Evolutionary conservation across 2,888 invertebrate species (phyloP).

Genomic region (Erebia ligea): DNA sequence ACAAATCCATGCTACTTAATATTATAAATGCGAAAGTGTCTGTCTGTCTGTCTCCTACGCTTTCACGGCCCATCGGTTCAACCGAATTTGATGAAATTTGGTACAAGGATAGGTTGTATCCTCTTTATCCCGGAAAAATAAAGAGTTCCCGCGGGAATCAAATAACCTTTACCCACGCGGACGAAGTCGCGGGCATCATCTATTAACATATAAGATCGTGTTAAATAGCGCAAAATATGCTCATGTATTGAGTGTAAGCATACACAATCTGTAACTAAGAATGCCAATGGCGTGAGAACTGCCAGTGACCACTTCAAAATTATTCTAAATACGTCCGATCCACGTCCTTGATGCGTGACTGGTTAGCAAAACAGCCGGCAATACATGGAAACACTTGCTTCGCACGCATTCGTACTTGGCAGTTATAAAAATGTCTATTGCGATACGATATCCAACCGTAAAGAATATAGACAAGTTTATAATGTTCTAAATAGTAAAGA

Average conservation of each 20-base stretch:
- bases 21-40: not conserved
- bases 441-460: conserved; percentile 29
- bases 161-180: too few species aligned
- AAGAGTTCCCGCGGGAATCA: too few species aligned
- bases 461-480: conserved; percentile 37
- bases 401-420: conserved; percentile 57
- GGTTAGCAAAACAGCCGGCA: conserved; percentile 60
- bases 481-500: conserved; percentile 7
- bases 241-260: conserved; percentile 28
- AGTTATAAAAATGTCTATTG: conserved; percentile 44
- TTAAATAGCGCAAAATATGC: conserved; percentile 14
- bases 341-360: conserved; percentile 80
- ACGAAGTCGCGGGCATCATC: not conserved
- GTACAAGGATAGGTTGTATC: too few species aligned
- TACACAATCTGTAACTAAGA: conserved; percentile 51
- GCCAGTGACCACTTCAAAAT: conserved; percentile 66
- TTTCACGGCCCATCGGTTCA: too few species aligned
- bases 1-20: not conserved
- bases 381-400: conserved; percentile 63
- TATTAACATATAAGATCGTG: not conserved
- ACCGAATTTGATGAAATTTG: too few species aligned
- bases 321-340: conserved; percentile 74
- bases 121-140: not conserved
- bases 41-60: too few species aligned
- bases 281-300: conserved; percentile 77